A percentile compares a stretch with the other conserved stretches of the same genome.
These are phyloP conservation scores for Proteles cristata DNA, from an alignment of 2,113 vertebrate genomes.

Conservation along the genomic window DNA sequence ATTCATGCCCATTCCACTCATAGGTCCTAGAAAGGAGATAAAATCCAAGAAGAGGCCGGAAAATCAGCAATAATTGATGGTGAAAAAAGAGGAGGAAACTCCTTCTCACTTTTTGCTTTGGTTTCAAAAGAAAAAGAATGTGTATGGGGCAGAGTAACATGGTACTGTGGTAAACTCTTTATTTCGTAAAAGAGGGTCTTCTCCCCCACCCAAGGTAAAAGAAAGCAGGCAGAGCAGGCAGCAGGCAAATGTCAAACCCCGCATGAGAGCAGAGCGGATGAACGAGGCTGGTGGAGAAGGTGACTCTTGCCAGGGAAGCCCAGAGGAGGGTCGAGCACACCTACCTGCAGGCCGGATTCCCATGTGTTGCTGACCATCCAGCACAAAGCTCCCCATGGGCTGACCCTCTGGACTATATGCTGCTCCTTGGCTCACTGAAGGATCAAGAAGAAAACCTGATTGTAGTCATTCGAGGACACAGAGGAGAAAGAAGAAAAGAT, in stretches of 20 bases:
- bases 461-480: constrained; percentile 99
- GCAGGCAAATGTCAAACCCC: constrained; percentile 79
- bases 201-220: constrained; percentile 78
- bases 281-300: constrained; percentile 63
- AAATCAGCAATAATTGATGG: constrained; percentile 87
- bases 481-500: constrained; percentile 97
- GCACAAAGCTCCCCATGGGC: constrained; percentile 99
- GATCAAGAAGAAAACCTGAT: constrained; percentile 99
- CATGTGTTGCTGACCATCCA: constrained; percentile 99
- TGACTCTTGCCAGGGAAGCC: constrained; percentile 60
- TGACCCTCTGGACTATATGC: constrained; percentile 99
- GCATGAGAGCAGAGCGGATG: constrained; percentile 62
- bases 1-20: constrained; percentile 99
- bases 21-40: constrained; percentile 98
- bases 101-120: constrained; percentile 79
- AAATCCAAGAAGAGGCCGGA: constrained; percentile 92
- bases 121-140: constrained; percentile 68
- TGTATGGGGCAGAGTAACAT: constrained; percentile 72
- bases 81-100: constrained; percentile 74
- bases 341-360: constrained; percentile 99
- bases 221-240: constrained; percentile 84
- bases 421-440: constrained; percentile 99
- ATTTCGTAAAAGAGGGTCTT: constrained; percentile 27
- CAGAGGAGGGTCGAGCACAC: constrained; percentile 60
- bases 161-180: constrained; percentile 47